phyloP scores from a whole-genome alignment of 2,888 invertebrate species.

The Hirtodrosophila histrioides region DNA sequence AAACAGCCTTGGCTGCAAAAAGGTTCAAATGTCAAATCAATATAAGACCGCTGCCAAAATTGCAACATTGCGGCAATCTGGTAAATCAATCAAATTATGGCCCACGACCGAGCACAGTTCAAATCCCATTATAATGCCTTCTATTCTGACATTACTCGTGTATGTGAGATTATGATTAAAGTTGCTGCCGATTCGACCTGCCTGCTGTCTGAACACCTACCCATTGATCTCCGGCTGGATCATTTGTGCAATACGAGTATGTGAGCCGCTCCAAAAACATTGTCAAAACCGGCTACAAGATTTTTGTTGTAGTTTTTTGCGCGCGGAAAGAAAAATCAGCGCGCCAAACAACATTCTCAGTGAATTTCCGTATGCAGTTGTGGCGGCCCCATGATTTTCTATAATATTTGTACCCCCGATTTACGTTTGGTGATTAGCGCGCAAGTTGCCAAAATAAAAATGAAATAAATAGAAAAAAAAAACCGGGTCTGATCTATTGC shows the following conservation, averaged over 20 bases:
- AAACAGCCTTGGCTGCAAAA: slow-evolving; percentile 18
- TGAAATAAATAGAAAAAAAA: slow-evolving; percentile 2
- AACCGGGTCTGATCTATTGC: slow-evolving; percentile 46
- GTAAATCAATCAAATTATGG: slow-evolving; percentile 25
- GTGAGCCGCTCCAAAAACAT: slow-evolving; percentile 18
- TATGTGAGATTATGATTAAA: slow-evolving; percentile 47
- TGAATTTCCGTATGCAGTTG: slow-evolving; percentile 58
- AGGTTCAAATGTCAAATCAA: slow-evolving; percentile 67
- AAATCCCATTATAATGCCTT: not conserved
- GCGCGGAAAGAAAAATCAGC: slow-evolving; percentile 20
- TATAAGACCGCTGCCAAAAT: slow-evolving; percentile 35
- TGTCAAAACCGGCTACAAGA: slow-evolving; percentile 20
- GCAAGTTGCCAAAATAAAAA: slow-evolving; percentile 25
- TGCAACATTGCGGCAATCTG: slow-evolving; percentile 37
- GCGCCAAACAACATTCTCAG: slow-evolving; percentile 49
- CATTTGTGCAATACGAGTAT: slow-evolving; percentile 38
- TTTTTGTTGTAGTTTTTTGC: no score
- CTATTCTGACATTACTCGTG: slow-evolving; percentile 15
- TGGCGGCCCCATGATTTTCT: slow-evolving; percentile 37
- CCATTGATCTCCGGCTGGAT: slow-evolving; percentile 32
- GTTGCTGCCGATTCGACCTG: slow-evolving; percentile 2
- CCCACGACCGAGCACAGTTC: slow-evolving; percentile 12
- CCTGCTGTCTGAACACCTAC: slow-evolving; percentile 31
- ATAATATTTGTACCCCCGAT: slow-evolving; percentile 35
- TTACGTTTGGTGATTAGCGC: slow-evolving; percentile 31